phyloP scores from a whole-genome alignment of 1,140 invertebrate species.

The Cherax quadricarinatus region DNA sequence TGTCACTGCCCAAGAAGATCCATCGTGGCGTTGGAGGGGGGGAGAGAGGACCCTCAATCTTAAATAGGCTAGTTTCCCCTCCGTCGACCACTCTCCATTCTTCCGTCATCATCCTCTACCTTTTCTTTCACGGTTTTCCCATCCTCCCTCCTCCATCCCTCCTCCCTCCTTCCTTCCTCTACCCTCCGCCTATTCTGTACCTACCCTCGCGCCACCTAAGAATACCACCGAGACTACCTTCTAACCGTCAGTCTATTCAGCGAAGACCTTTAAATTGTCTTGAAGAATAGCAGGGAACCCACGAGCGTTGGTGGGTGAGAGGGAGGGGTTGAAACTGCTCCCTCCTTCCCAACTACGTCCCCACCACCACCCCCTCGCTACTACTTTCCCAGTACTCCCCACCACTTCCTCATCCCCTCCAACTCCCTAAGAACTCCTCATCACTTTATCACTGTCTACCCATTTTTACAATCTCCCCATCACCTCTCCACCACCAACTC shows the following conservation, averaged over 20 bases:
- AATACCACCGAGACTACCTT: constrained; percentile 55
- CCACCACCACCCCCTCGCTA: too few relatives aligned
- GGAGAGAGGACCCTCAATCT: not conserved
- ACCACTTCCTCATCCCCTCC: too few relatives aligned
- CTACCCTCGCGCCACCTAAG: constrained; percentile 16
- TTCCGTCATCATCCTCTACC: constrained; percentile 21
- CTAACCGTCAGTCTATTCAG: constrained; percentile 66
- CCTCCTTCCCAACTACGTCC: not conserved
- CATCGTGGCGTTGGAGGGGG: not conserved
- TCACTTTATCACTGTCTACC: too few relatives aligned
- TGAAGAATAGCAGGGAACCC: constrained; percentile 56
- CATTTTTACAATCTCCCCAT: too few relatives aligned
- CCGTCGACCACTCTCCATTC: not conserved
- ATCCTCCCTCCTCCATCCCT: not conserved
- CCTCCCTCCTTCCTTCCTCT: constrained; percentile 11
- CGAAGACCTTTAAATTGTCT: constrained; percentile 65
- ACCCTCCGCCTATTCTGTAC: constrained; percentile 45
- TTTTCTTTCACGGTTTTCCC: constrained; percentile 7
- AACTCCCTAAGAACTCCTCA: too few relatives aligned
- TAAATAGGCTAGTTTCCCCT: constrained; percentile 12
- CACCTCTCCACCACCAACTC: too few relatives aligned
- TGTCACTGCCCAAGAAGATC: constrained; percentile 8
- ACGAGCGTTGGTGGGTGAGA: constrained; percentile 28
- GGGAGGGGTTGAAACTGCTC: not conserved
- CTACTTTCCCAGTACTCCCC: too few relatives aligned